These are phyloP conservation scores for Gymnarchus niloticus DNA, from an alignment of 2,113 vertebrate species.

Conservation along the genomic window DNA sequence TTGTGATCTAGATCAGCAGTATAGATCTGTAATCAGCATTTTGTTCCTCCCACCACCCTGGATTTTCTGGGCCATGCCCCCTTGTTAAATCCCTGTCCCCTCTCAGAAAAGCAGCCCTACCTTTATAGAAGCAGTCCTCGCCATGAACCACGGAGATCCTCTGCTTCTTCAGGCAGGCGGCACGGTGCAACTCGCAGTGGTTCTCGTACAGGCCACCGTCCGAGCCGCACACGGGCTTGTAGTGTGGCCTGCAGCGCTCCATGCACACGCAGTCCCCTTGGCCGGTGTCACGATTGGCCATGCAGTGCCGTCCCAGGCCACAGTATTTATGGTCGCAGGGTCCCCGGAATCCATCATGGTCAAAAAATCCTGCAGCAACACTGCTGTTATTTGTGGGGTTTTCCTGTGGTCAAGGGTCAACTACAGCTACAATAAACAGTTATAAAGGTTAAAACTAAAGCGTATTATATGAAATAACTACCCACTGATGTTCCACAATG, in stretches of 20 bases:
- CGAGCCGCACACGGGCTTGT: conserved; percentile 90
- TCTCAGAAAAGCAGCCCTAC: conserved; percentile 52
- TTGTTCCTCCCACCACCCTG: not conserved
- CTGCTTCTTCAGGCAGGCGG: conserved; percentile 76
- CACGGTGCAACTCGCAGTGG: conserved; percentile 88
- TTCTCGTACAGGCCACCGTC: conserved; percentile 91
- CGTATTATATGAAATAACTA: no score
- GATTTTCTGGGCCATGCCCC: not conserved
- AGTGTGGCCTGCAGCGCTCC: conserved; percentile 80
- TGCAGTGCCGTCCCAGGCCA: conserved; percentile 83
- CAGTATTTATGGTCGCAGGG: conserved; percentile 92
- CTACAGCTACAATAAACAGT: no score
- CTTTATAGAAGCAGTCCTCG: conserved; percentile 93
- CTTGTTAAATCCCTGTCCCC: not conserved
- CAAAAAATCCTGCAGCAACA: conserved; percentile 55
- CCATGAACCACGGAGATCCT: conserved; percentile 87
- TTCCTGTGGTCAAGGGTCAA: not conserved
- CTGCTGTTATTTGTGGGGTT: not conserved
- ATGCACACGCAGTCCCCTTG: conserved; percentile 80
- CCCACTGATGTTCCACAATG: no score
- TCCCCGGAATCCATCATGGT: conserved; percentile 51
- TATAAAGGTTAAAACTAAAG: no score
- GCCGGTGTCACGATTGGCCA: conserved; percentile 63
- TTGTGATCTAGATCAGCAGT: not conserved
- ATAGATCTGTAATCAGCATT: no score